Conservation (phyloP, 2,797 vertebrate species). For the Pseudochirops cupreus region DNA sequence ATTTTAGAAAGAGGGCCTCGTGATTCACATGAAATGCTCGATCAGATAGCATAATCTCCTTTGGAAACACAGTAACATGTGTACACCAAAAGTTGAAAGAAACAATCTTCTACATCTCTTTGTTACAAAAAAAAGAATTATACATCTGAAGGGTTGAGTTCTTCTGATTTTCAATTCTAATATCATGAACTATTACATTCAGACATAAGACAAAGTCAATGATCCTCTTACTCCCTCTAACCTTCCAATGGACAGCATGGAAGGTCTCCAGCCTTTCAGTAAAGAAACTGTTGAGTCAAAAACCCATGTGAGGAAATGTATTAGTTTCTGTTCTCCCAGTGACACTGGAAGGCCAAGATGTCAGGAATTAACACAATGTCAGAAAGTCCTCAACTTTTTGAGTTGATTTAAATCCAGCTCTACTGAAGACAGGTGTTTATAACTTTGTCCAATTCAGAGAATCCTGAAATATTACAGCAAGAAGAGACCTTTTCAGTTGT, state of each 20-base stretch:
- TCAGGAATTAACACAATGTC: neutral
- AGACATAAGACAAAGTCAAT: neutral
- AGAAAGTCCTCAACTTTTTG: neutral
- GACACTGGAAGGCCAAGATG: neutral
- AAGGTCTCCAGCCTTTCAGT: neutral
- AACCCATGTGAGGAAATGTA: conserved; percentile 14
- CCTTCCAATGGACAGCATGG: neutral
- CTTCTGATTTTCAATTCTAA: neutral
- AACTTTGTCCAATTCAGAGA: neutral
- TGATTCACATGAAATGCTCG: conserved; percentile 23
- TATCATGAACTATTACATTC: conserved; percentile 9
- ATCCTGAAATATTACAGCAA: neutral
- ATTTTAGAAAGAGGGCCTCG: conserved; percentile 12
- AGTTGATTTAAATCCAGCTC: neutral
- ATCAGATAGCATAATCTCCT: conserved; percentile 8
- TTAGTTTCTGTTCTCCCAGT: neutral
- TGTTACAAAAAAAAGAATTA: neutral
- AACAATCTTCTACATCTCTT: conserved; percentile 17
- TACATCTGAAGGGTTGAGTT: neutral
- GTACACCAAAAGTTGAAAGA: neutral
- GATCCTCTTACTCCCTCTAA: conserved; percentile 3
- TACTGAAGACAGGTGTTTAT: neutral
- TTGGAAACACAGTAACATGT: conserved; percentile 19
- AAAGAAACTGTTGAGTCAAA: conserved; percentile 9
- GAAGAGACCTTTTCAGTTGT: neutral